Evolutionary conservation across 2,797 vertebrate species (phyloP).

Genomic region (Oophaga sylvatica): DNA sequence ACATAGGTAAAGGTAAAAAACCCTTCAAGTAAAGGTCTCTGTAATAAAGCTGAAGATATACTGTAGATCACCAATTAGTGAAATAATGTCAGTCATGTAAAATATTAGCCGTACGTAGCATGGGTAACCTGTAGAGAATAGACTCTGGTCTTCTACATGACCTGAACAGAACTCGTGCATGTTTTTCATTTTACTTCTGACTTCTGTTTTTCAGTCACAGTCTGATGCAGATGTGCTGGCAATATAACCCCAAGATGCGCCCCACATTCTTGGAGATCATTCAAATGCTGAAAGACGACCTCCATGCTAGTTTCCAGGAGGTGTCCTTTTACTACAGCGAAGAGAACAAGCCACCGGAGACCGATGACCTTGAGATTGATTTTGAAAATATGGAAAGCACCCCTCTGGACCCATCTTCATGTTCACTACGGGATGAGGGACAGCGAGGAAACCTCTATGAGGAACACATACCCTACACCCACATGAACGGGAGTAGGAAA

Average conservation of each 20-base stretch:
- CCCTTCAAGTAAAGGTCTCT: not conserved
- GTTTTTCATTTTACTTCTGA: not conserved
- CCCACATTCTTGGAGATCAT: constrained; percentile 94
- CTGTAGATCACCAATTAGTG: not conserved
- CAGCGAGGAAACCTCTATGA: constrained; percentile 87
- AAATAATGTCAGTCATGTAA: not conserved
- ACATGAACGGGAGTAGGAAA: constrained; percentile 99
- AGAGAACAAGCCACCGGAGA: constrained; percentile 93
- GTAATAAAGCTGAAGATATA: not conserved
- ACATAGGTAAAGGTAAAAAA: no score
- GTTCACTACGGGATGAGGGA: constrained; percentile 86
- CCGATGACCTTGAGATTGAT: constrained; percentile 94
- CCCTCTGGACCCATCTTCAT: constrained; percentile 91
- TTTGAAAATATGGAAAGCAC: constrained; percentile 99
- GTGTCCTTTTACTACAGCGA: constrained; percentile 97
- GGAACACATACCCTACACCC: constrained; percentile 92
- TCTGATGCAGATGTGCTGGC: constrained; percentile 98
- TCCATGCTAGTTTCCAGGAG: constrained; percentile 90
- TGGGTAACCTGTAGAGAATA: not conserved
- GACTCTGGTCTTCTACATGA: not conserved
- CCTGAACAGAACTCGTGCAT: no score
- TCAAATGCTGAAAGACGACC: constrained; percentile 91
- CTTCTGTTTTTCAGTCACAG: constrained; percentile 76
- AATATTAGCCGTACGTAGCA: not conserved
- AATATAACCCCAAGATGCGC: constrained; percentile 97